Evolutionary conservation across 2,797 vertebrate species (phyloP), one percentile per base, ranked within the genome.

Genomic region (Urosaurus nigricauda): DNA sequence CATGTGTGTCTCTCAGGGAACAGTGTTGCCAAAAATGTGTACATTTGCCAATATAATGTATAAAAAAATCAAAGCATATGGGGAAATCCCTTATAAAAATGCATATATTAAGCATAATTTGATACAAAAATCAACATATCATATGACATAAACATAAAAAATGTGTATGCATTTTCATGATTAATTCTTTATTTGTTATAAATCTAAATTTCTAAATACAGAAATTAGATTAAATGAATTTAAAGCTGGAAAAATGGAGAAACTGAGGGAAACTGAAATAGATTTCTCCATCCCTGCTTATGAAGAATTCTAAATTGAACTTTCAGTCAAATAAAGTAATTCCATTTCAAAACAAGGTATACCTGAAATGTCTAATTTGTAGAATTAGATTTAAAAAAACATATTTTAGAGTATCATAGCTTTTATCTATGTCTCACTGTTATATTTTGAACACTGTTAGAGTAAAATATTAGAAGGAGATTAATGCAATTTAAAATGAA

Each of bases 341-440:
- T 29, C 2, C 8, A 85, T n/a, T 89, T 90, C 87, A 29, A 63
- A 86, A 90, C 4, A 51, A 0, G n/a, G 63, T 32, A 75, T 83
- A 21, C 79, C 88, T 93, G 40, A 5, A 89, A 85, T 75, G n/a
- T 77, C 60, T 43, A n/a, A 26, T 78, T 32, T 84, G 92, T 5
- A 71, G 12, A 70, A 32, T 29, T 29, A 70, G 88, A 51, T 51
- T 51, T 51, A 91, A 73, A 79, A 82, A 88, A 70, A 35, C 89
- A 3, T 19, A 89, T 93, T 94, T 90, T 43, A 32, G 79, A 1
- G 56, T 80, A 83, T 88, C 58, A 94, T 93, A 89, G 81, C 82
- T 88, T 93, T 68, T 71, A 2, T 8, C 43, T 12, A 35, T 56
- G 7, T 0, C 63, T n/a, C 21, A 17, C 32, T 37, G 2, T 32